These are phyloP conservation scores for Phyllostomus hastatus DNA, from an alignment of 2,113 vertebrate genomes.

Conservation along the genomic window DNA sequence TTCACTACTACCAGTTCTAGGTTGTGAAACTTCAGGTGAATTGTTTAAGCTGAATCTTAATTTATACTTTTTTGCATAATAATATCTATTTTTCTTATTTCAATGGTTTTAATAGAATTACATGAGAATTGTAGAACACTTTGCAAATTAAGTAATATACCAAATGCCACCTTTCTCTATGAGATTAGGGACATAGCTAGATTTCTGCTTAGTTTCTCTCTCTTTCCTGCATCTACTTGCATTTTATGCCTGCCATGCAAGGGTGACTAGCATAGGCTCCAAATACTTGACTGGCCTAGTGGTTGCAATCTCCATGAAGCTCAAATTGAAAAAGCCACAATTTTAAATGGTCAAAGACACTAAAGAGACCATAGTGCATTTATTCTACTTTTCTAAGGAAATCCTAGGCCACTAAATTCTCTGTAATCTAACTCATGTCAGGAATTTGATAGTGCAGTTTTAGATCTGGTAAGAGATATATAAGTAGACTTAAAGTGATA, in stretches of 20 bases:
- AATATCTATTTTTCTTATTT: not conserved
- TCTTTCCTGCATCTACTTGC: not conserved
- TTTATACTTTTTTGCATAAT: not conserved
- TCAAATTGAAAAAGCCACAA: not conserved
- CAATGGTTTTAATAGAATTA: not conserved
- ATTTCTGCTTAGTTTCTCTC: not conserved
- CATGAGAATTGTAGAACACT: not conserved
- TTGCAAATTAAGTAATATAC: not conserved
- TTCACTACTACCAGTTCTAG: not conserved
- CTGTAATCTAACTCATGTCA: not conserved
- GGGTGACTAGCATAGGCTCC: not conserved
- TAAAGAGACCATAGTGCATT: not conserved
- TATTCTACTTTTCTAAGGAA: not conserved
- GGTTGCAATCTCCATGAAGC: not conserved
- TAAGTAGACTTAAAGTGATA: not conserved
- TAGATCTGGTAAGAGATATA: not conserved
- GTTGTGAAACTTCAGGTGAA: not conserved
- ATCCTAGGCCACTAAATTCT: not conserved
- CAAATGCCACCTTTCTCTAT: not conserved
- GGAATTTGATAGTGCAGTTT: not conserved
- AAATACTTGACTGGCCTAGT: not conserved
- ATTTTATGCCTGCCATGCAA: not conserved
- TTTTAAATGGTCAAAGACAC: not conserved
- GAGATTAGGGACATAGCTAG: not conserved
- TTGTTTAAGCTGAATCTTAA: not conserved